Base-by-base conservation (phyloP, 2,888 invertebrate genomes). In the Ectobius pallidus region DNA sequence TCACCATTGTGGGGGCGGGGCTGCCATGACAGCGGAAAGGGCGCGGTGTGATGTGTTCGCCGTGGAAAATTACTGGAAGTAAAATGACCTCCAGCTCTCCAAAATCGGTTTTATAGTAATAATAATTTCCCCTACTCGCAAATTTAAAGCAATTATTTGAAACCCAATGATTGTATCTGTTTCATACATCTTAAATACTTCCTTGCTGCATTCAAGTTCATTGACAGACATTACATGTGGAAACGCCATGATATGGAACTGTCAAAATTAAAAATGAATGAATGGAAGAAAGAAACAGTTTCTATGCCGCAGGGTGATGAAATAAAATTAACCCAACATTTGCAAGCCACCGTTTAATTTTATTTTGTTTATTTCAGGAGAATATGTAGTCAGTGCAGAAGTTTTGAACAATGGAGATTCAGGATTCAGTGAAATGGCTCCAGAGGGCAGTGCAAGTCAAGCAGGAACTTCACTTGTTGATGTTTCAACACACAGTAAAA, bases 341-440 rank as follows among this genome's bases (percentile, higher is more conserved):
- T n/a, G n/a, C n/a, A n/a, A n/a, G n/a, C n/a, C n/a, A n/a, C n/a
- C n/a, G n/a, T n/a, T n/a, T n/a, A n/a, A n/a, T n/a, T n/a, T n/a
- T n/a, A n/a, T n/a, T n/a, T n/a, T n/a, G n/a, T n/a, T 16, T 32
- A 16, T 34, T 70, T 1, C 25, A 75, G 75, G 72, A 18, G 70
- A 70, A 58, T 72, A 72, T 30, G 70, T 72, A 44, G 63, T 74
- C 3, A 73, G 63, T 34, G 71, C 75, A 14, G 77, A 77, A 16
- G 75, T 65, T 18, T 39, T 74, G 30, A 75, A 73, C 25, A 74
- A 73, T 55, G 77, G 77, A 32, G 78, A 78, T 70, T 78, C 79
- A 49, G 78, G 78, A 25, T 79, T 78, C 73, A 78, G 77, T 65
- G 79, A 78, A 67, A 68, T 25, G 73, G 69, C 42, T 68, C 75